Evolutionary conservation across 2,888 invertebrate species (phyloP), one percentile per base, ranked within the genome.

Genomic region (Tridacna crocea): DNA sequence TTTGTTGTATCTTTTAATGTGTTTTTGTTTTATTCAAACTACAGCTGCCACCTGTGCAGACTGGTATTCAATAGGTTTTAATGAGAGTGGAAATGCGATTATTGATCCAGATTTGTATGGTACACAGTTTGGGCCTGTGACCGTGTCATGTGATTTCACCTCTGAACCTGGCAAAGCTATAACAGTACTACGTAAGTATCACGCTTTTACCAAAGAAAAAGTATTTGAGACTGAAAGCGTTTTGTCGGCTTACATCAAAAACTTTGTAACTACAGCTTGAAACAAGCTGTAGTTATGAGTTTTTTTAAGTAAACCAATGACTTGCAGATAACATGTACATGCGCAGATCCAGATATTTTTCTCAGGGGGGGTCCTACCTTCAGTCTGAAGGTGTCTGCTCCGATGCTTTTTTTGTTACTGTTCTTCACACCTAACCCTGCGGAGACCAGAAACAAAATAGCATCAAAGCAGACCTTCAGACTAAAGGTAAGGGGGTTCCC

Each of bases 141-240:
- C 48, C 36, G 90, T 91, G 1, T 85, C 78, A 47, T 92, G 92
- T 78, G 90, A 92, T 82, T 87, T 92, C 85, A 82, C 81, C 15
- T 65, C 77, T 0, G 75, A 90, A 27, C 84, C 81, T 24, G 91
- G 90, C 11, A 73, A 79, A 12, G 92, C 91, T 0, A 82, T 91
- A 19, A 91, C 91, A 0, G 84, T 91, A 47, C 82, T 92, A 36
- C 90, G 92, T 92, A 84, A 68, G 68, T 27, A 17, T 55, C 10
- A 6, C 17, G 10, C 10, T 55, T 55, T 36, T 4, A 36, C 36
- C 8, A 36, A 36, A 4, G n/a, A 17, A 11, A 51, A 51, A 17
- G 17, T 17, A 17, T 51, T 51, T 17, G 51, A 51, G 11, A 13
- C 13, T 13, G 13, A 17, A 11, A 51, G 11, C 51, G 17, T 13